Percentiles rank a stretch among this genome's conserved stretches.
These are phyloP conservation scores for Rapana venosa DNA, from an alignment of 2,888 invertebrate species.

Conservation along the genomic window DNA sequence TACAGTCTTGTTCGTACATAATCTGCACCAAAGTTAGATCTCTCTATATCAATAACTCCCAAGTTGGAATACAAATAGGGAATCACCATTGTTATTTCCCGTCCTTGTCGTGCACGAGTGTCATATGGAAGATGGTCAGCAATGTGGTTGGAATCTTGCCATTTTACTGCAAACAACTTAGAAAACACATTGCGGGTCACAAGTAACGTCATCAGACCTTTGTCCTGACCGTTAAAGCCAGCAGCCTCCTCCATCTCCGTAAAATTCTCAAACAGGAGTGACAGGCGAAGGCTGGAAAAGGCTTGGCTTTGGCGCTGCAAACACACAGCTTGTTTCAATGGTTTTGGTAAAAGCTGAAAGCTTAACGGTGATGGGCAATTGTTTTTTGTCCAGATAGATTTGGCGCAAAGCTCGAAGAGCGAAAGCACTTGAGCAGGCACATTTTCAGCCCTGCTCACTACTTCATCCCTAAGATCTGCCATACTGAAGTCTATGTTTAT, in stretches of 20 bases:
- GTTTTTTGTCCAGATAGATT: constrained; percentile 10
- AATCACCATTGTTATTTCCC: constrained; percentile 22
- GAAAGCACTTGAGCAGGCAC: constrained; percentile 6
- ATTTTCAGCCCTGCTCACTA: not conserved
- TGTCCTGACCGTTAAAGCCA: not conserved
- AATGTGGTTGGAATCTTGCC: not conserved
- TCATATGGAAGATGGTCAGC: not conserved
- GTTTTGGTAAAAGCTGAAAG: constrained; percentile 19
- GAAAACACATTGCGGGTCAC: constrained; percentile 25
- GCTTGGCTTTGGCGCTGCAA: constrained; percentile 16
- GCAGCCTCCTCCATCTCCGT: constrained; percentile 23
- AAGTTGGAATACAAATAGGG: constrained; percentile 4
- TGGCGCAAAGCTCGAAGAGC: constrained; percentile 29
- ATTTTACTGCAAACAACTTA: not conserved
- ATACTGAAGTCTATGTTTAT: constrained; percentile 7
- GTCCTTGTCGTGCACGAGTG: not conserved
- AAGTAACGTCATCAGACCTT: not conserved
- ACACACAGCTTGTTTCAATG: constrained; percentile 31
- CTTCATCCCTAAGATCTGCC: not conserved
- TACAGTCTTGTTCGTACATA: not conserved
- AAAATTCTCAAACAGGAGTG: constrained; percentile 36
- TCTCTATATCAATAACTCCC: not conserved
- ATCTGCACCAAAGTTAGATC: not conserved
- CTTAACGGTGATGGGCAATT: not conserved
- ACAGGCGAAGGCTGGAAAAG: constrained; percentile 41